phyloP scores from a whole-genome alignment of 2,113 vertebrate species.

The Pelmatolapia mariae region DNA sequence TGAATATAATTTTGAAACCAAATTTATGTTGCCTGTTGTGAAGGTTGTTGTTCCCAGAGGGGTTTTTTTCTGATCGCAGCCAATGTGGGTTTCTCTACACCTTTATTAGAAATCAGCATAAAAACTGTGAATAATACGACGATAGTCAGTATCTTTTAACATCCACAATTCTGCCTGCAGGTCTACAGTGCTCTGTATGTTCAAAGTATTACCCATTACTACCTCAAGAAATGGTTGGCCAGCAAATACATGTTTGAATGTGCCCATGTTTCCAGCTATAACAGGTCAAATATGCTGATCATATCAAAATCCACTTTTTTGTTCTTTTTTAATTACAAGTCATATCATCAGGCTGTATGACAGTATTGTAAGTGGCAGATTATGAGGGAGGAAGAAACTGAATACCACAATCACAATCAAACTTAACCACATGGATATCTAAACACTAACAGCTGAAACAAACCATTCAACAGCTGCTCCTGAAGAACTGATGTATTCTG shows the following conservation, averaged over 20 bases:
- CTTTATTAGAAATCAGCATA: slow-evolving; percentile 35
- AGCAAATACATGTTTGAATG: not conserved
- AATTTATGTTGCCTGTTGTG: not conserved
- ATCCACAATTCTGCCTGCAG: not conserved
- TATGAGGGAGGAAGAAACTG: not conserved
- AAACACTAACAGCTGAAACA: slow-evolving; percentile 18
- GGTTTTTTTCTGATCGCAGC: not conserved
- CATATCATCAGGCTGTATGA: not conserved
- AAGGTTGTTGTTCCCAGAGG: not conserved
- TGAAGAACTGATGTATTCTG: not conserved
- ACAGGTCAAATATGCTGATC: not conserved
- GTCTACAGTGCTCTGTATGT: not conserved
- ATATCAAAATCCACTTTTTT: not conserved
- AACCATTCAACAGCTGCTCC: not conserved
- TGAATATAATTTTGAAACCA: not conserved
- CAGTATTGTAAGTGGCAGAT: not conserved
- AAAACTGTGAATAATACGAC: slow-evolving; percentile 3
- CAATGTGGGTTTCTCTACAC: slow-evolving; percentile 4
- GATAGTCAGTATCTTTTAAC: not conserved
- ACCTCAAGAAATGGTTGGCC: not conserved
- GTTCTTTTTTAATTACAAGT: not conserved
- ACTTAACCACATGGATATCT: not conserved
- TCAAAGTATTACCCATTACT: not conserved
- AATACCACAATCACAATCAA: not conserved
- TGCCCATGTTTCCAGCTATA: not conserved